A percentile compares a stretch with the other conserved stretches of the same genome.
These are phyloP conservation scores for Branchellion lobata DNA, from an alignment of 2,888 invertebrate species.

Conservation along the genomic window DNA sequence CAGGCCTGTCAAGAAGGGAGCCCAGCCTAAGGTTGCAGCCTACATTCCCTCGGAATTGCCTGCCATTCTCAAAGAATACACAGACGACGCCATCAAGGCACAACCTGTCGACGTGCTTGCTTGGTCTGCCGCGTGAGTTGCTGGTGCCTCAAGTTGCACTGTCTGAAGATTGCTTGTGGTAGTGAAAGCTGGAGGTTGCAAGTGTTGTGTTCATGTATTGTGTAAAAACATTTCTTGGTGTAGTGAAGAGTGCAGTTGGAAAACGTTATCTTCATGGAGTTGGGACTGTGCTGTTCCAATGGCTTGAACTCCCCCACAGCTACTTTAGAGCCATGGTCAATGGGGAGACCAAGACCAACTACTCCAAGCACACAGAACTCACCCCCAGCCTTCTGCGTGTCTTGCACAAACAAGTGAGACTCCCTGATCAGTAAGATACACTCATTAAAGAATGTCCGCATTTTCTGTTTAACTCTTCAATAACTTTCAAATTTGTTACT, in stretches of 20 bases:
- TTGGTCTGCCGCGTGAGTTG: conserved; percentile 72
- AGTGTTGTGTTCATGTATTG: not conserved
- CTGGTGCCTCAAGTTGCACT: too few species aligned
- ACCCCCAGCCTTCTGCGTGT: conserved; percentile 79
- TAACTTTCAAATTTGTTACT: too few species aligned
- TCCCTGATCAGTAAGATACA: not conserved
- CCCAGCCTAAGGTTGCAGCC: conserved; percentile 6
- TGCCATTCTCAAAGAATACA: conserved; percentile 79
- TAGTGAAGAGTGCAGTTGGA: too few species aligned
- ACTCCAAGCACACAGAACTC: conserved; percentile 69
- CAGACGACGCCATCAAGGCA: conserved; percentile 85
- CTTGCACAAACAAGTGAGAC: conserved; percentile 72
- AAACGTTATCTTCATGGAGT: too few species aligned
- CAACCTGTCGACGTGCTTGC: conserved; percentile 81
- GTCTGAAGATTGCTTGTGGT: not conserved
- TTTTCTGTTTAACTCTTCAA: too few species aligned
- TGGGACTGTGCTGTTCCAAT: too few species aligned
- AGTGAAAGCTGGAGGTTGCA: not conserved
- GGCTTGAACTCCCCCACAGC: too few species aligned
- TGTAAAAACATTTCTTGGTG: not conserved
- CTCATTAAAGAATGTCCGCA: too few species aligned
- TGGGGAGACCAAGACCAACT: conserved; percentile 70
- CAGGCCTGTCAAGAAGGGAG: not conserved
- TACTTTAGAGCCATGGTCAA: conserved; percentile 75
- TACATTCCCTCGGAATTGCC: conserved; percentile 76